These are phyloP conservation scores for Triplophysa yarkandensis DNA, from an alignment of 2,797 vertebrate species.

Conservation along the genomic window DNA sequence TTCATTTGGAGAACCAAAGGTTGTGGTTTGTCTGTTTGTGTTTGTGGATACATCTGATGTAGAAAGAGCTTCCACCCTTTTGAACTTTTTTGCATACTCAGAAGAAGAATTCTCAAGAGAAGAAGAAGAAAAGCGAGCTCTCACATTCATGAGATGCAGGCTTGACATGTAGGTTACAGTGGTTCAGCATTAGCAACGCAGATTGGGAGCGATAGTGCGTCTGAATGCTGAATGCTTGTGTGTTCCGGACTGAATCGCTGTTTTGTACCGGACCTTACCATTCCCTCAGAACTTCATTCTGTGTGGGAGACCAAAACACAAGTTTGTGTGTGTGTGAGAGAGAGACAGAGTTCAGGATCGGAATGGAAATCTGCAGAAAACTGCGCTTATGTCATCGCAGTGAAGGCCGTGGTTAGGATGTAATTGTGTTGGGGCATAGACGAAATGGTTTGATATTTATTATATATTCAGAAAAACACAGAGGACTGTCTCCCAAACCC, in stretches of 20 bases:
- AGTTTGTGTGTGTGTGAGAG: constrained; percentile 18
- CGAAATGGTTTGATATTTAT: constrained; percentile 36
- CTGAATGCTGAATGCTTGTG: constrained; percentile 29
- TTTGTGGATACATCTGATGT: not conserved
- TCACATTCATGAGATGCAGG: constrained; percentile 1
- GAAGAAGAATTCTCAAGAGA: not conserved
- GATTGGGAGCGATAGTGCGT: constrained; percentile 23
- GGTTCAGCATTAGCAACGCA: constrained; percentile 21
- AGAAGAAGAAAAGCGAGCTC: not conserved
- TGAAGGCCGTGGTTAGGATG: constrained; percentile 48
- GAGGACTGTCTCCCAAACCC: constrained; percentile 9
- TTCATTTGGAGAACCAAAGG: not conserved
- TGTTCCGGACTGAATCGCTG: constrained; percentile 25
- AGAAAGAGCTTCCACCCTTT: not conserved
- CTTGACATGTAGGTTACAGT: constrained; percentile 6
- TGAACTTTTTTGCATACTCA: not conserved
- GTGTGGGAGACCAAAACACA: constrained; percentile 40
- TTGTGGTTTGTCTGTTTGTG: constrained; percentile 10
- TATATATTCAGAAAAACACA: constrained; percentile 41
- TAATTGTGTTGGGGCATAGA: constrained; percentile 40
- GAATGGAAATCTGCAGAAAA: constrained; percentile 1
- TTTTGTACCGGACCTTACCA: constrained; percentile 11
- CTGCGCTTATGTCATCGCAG: constrained; percentile 31
- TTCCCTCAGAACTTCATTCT: constrained; percentile 21
- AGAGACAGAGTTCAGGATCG: constrained; percentile 3